These are phyloP conservation scores for Rhizoglyphus robini DNA, from an alignment of 1,140 invertebrate species.

Conservation along the genomic window DNA sequence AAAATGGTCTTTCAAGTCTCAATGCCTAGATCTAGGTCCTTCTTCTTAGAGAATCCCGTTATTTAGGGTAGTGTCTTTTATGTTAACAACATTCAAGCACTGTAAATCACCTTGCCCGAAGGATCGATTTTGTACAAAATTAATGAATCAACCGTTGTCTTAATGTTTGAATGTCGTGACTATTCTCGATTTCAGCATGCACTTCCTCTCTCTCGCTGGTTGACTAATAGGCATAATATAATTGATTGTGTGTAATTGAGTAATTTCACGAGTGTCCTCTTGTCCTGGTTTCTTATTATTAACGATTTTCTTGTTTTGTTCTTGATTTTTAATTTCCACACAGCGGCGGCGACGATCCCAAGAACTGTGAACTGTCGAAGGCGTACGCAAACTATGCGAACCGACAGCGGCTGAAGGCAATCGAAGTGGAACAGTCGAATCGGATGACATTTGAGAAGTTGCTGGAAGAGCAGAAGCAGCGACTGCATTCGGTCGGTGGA, in stretches of 20 bases:
- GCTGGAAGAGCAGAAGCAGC: background rate
- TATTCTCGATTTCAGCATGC: background rate
- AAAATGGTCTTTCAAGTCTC: background rate
- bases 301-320: background rate
- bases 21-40: background rate
- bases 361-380: background rate
- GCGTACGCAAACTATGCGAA: background rate
- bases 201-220: background rate
- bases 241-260: no score
- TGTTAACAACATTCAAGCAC: background rate
- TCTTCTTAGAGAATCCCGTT: background rate
- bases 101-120: background rate
- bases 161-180: background rate
- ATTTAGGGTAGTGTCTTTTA: background rate
- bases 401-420: background rate
- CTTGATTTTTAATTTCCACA: background rate
- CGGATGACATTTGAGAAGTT: conserved; percentile 7
- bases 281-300: background rate
- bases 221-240: no score
- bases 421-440: background rate
- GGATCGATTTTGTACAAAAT: background rate
- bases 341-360: background rate
- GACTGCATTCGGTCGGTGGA: background rate
- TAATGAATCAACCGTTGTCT: background rate
- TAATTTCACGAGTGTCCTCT: background rate